Percentiles rank a stretch among this genome's conserved stretches.
Conservation (phyloP, 2,888 invertebrate species). For the Amiota communis region DNA sequence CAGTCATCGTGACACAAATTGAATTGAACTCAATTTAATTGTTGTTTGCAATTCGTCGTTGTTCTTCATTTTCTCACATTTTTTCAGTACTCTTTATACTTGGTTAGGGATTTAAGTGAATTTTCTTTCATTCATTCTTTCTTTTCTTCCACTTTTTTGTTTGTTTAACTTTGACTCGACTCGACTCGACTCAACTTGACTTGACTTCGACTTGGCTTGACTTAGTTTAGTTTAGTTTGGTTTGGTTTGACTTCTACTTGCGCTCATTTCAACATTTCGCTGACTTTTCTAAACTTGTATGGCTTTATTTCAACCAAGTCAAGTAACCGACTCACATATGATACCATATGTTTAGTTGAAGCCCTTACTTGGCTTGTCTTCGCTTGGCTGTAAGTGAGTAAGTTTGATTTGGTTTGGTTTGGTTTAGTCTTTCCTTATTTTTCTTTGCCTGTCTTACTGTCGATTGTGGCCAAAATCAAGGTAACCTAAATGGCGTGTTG, state of each 20-base stretch:
- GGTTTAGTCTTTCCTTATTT: not conserved
- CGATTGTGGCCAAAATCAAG: conserved; percentile 25
- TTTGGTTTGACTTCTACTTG: not conserved
- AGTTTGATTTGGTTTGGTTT: not conserved
- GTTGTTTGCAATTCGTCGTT: conserved; percentile 20
- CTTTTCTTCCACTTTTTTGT: not conserved
- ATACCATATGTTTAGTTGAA: not conserved
- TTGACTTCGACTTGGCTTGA: not conserved
- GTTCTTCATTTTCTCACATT: not conserved
- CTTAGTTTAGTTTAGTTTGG: not conserved
- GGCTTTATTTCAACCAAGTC: conserved; percentile 15
- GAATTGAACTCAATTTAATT: conserved; percentile 22
- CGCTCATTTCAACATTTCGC: not conserved
- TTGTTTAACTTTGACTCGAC: not conserved
- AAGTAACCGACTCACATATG: conserved; percentile 8
- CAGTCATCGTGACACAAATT: conserved; percentile 16
- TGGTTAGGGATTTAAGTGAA: conserved; percentile 2
- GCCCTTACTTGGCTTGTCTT: not conserved
- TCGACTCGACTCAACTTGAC: not conserved
- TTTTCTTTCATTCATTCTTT: not conserved
- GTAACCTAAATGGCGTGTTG: conserved; percentile 62
- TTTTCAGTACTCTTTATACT: not conserved
- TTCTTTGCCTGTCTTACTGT: not conserved
- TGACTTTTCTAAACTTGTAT: conserved; percentile 21
- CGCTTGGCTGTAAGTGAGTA: no score